Conservation (phyloP, 2,113 vertebrate genomes). For the Tiliqua scincoides region DNA sequence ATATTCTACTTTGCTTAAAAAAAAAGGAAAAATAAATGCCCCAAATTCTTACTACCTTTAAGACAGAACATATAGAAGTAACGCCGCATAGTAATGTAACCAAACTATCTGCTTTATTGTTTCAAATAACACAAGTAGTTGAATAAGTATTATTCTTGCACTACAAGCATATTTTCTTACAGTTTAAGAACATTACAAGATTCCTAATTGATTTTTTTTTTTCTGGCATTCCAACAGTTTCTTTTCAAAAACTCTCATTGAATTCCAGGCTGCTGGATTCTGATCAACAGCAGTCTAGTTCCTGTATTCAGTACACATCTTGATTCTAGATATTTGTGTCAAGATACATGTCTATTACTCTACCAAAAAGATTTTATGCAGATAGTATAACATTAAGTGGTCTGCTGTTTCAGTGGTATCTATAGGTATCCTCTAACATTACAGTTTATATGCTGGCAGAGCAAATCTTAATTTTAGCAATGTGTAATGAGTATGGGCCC, state of each 20-base stretch:
- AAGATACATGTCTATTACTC: not conserved
- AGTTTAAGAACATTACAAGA: not conserved
- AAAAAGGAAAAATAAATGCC: not conserved
- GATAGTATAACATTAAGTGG: not conserved
- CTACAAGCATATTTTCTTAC: not conserved
- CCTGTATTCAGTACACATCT: not conserved
- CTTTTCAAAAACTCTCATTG: slow-evolving; percentile 10
- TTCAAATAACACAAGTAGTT: too few species aligned
- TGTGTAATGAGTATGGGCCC: too few species aligned
- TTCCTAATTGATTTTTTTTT: not conserved
- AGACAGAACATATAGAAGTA: not conserved
- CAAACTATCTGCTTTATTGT: not conserved
- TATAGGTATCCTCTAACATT: not conserved
- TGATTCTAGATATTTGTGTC: not conserved
- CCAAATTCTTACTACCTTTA: not conserved
- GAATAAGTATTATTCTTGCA: slow-evolving; percentile 2
- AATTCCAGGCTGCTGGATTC: not conserved
- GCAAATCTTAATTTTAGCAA: not conserved
- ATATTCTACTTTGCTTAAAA: not conserved
- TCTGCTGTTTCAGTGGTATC: not conserved
- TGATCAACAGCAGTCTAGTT: not conserved
- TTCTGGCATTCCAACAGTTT: too few species aligned
- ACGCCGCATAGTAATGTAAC: not conserved
- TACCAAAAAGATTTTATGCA: not conserved
- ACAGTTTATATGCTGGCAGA: not conserved